Evolutionary conservation across 2,888 invertebrate genomes (phyloP).

Genomic region (Eupithecia exiguata): DNA sequence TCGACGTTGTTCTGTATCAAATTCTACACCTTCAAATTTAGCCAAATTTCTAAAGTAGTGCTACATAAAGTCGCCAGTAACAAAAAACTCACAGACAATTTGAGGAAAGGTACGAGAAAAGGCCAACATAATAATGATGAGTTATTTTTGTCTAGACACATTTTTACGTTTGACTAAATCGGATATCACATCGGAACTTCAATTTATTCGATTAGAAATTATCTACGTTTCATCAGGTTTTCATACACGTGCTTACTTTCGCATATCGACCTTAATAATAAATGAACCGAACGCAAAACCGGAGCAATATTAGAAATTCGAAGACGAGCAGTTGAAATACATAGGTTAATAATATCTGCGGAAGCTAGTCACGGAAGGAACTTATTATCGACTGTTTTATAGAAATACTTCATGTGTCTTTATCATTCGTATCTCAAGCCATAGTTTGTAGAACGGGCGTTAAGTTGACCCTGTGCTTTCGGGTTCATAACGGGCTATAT

Average conservation of each 20-base stretch:
- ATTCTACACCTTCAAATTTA: no score
- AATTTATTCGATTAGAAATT: background rate
- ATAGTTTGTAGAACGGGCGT: no score
- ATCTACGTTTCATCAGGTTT: constrained; percentile 1
- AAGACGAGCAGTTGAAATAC: background rate
- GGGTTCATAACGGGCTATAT: no score
- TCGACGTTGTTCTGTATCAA: no score
- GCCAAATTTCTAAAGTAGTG: background rate
- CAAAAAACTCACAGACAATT: background rate
- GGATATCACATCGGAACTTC: background rate
- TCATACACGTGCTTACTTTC: constrained; percentile 8
- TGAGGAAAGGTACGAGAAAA: background rate
- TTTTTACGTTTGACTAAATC: background rate
- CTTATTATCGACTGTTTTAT: no score
- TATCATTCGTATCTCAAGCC: no score
- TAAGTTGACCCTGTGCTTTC: no score
- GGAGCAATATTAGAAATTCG: constrained; percentile 6
- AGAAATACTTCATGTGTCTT: no score
- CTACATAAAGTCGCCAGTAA: background rate
- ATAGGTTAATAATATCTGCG: background rate
- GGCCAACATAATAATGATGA: background rate
- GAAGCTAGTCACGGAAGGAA: no score
- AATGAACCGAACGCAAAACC: constrained; percentile 13
- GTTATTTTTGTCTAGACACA: background rate
- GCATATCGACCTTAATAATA: constrained; percentile 9